Evolutionary conservation across 2,797 vertebrate genomes (phyloP).

Genomic region (Salarias fasciatus): DNA sequence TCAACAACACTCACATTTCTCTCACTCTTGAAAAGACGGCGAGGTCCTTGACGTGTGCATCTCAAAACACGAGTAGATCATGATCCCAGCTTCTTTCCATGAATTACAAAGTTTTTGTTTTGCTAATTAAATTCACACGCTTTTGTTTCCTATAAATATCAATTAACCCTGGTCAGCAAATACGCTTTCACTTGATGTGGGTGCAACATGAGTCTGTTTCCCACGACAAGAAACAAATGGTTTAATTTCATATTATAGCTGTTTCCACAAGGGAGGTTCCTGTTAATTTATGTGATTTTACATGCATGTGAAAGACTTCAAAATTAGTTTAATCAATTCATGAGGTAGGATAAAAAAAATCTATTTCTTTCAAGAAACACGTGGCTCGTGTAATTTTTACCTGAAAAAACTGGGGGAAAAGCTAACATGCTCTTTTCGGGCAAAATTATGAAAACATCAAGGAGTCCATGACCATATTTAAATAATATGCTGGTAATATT

Average conservation of each 20-base stretch:
- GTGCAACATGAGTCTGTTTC: conserved; percentile 29
- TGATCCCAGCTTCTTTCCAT: conserved; percentile 23
- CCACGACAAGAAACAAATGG: conserved; percentile 50
- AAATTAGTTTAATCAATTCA: neutral
- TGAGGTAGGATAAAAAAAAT: neutral
- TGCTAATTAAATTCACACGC: conserved; percentile 72
- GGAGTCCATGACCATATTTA: no score
- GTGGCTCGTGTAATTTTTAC: neutral
- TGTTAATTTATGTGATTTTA: conserved; percentile 27
- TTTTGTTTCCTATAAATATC: conserved; percentile 62
- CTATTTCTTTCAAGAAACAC: neutral
- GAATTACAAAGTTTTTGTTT: conserved; percentile 65
- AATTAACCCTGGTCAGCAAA: conserved; percentile 58
- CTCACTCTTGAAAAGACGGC: conserved; percentile 20
- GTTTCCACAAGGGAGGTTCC: conserved; percentile 21
- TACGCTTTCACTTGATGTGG: conserved; percentile 57
- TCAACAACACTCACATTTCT: conserved; percentile 9
- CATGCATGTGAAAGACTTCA: conserved; percentile 13
- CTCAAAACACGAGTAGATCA: conserved; percentile 35
- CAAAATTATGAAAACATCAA: no score
- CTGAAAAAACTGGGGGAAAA: no score
- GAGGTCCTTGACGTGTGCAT: conserved; percentile 18
- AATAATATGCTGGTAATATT: no score
- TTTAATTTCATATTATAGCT: conserved; percentile 13
- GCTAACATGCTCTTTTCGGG: no score